Conservation (phyloP, 2,113 vertebrate species). For the Guaruba guarouba region DNA sequence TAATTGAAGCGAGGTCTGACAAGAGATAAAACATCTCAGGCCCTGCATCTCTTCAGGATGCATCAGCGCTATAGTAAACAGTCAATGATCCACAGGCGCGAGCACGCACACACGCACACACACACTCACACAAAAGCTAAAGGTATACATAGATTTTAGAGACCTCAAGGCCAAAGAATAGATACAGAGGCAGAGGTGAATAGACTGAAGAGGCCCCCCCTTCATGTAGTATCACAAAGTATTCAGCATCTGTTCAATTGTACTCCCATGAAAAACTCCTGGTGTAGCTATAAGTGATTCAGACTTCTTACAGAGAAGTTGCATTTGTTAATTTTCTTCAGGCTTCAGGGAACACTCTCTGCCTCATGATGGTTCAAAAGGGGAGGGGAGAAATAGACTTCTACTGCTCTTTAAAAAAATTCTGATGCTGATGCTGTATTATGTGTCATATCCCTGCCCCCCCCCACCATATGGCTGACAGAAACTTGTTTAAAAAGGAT, state of each 20-base stretch:
- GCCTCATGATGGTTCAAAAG: slow-evolving; percentile 5
- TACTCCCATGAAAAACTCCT: slow-evolving; percentile 51
- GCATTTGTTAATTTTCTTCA: slow-evolving; percentile 31
- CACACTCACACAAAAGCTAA: not conserved
- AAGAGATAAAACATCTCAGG: slow-evolving; percentile 94
- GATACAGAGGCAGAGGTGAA: slow-evolving; percentile 82
- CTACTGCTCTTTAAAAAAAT: not conserved
- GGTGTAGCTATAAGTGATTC: slow-evolving; percentile 76
- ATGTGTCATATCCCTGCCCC: not conserved
- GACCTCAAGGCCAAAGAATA: slow-evolving; percentile 89
- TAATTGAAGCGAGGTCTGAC: slow-evolving; percentile 97
- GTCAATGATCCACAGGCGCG: slow-evolving; percentile 82
- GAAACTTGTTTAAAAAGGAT: not conserved
- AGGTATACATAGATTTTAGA: slow-evolving; percentile 58
- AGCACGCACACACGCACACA: not conserved
- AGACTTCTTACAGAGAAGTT: slow-evolving; percentile 61
- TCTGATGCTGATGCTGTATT: not conserved
- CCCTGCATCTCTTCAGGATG: slow-evolving; percentile 88
- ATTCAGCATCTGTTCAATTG: slow-evolving; percentile 73
- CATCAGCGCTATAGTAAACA: slow-evolving; percentile 89
- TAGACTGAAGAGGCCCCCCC: slow-evolving; percentile 79
- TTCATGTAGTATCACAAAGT: slow-evolving; percentile 51
- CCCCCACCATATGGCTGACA: not conserved
- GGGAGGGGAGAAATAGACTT: not conserved
- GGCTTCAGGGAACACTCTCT: not conserved